Evolutionary conservation across 2,113 vertebrate genomes (phyloP).

Genomic region (Callionymus lyra): DNA sequence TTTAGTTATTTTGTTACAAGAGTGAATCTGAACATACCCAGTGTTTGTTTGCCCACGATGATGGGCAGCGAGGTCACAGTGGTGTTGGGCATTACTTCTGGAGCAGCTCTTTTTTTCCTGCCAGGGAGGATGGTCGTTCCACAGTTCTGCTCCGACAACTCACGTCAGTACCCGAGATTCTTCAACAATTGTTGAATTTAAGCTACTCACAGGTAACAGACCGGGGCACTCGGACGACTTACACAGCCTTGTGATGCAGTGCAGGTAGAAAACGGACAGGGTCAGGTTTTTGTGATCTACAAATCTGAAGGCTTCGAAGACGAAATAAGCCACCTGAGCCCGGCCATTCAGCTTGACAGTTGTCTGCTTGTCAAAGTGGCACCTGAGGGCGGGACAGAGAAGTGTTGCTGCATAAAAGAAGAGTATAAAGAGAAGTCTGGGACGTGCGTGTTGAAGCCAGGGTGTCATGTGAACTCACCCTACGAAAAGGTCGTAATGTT

Average conservation of each 20-base stretch:
- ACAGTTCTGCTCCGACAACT: slow-evolving; percentile 30
- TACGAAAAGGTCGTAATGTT: slow-evolving; percentile 64
- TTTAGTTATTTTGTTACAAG: no score
- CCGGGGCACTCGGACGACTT: slow-evolving; percentile 35
- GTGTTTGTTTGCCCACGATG: slow-evolving; percentile 18
- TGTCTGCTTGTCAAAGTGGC: slow-evolving; percentile 54
- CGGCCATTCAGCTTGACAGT: slow-evolving; percentile 42
- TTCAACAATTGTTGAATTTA: no score
- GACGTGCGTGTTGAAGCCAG: background rate
- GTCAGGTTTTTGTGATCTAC: slow-evolving; percentile 51
- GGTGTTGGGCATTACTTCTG: background rate
- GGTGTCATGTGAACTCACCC: slow-evolving; percentile 51
- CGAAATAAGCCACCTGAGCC: slow-evolving; percentile 50
- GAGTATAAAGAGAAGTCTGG: no score
- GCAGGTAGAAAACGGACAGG: slow-evolving; percentile 66
- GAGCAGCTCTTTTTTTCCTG: slow-evolving; percentile 31
- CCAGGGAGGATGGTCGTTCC: fast-evolving
- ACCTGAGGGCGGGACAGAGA: slow-evolving; percentile 33
- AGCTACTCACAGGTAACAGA: slow-evolving; percentile 23
- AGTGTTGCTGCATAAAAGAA: no score
- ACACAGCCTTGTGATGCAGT: slow-evolving; percentile 67
- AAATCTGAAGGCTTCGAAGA: slow-evolving; percentile 70
- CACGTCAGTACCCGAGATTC: no score
- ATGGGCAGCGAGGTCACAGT: slow-evolving; percentile 52
- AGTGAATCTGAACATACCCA: no score